Evolutionary conservation across 2,888 invertebrate species (phyloP).

Genomic region (Diadegma fenestrale): DNA sequence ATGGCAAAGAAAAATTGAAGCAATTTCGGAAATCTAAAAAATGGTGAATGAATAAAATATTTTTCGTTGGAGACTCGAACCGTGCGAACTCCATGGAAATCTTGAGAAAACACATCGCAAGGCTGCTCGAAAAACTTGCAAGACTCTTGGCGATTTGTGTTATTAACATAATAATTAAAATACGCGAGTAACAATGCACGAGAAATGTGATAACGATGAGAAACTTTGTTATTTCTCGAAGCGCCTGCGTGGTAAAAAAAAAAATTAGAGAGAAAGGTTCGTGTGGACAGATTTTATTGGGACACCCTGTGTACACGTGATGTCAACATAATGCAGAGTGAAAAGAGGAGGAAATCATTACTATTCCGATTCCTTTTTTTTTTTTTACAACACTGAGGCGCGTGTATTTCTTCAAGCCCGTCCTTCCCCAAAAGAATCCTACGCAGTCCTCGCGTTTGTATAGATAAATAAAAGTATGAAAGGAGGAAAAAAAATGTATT

Average conservation of each 20-base stretch:
- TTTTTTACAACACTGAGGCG: constrained; percentile 12
- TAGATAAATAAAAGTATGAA: constrained; percentile 40
- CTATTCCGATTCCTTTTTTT: constrained; percentile 23
- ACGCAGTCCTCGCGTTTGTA: constrained; percentile 25
- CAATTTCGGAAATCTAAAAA: too few relatives aligned
- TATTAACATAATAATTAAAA: neutral
- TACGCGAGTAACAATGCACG: neutral
- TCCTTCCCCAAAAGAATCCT: constrained; percentile 33
- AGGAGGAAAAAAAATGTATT: constrained; percentile 55
- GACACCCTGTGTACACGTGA: constrained; percentile 15
- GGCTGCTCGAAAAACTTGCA: too few relatives aligned
- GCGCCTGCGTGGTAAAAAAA: neutral
- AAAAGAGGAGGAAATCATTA: constrained; percentile 34
- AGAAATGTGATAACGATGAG: neutral
- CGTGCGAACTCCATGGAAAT: too few relatives aligned
- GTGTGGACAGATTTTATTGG: neutral
- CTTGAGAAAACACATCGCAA: too few relatives aligned
- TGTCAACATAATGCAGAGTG: constrained; percentile 68
- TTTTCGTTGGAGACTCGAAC: too few relatives aligned
- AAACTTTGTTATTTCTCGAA: neutral
- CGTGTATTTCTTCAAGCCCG: constrained; percentile 20
- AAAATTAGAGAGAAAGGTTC: neutral
- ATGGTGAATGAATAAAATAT: too few relatives aligned
- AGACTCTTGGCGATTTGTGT: too few relatives aligned
- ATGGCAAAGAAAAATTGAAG: too few relatives aligned